phyloP scores from a whole-genome alignment of 2,797 vertebrate genomes.

The Pachyuromys duprasi region DNA sequence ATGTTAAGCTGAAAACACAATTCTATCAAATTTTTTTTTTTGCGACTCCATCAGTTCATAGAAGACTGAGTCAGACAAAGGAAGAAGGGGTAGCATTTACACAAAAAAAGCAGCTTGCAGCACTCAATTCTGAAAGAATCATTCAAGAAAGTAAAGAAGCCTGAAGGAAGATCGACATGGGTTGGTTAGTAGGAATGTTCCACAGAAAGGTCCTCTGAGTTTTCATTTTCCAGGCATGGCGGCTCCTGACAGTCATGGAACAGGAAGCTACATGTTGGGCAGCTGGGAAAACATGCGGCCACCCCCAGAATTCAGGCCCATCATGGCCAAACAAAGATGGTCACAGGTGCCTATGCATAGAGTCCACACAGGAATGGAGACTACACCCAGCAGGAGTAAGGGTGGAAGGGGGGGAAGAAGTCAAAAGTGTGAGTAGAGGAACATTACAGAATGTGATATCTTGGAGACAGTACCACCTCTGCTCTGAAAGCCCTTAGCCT shows the following conservation, averaged over 20 bases:
- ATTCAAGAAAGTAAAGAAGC: not conserved
- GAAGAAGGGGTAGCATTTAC: not conserved
- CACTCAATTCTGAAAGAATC: not conserved
- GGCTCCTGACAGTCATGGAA: not conserved
- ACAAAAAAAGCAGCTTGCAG: too few relatives aligned
- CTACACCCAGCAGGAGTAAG: not conserved
- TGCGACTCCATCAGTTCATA: not conserved
- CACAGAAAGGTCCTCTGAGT: not conserved
- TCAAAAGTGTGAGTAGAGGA: not conserved
- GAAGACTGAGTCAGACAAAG: not conserved
- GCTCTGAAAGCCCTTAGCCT: not conserved
- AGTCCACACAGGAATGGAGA: not conserved
- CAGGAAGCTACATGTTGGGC: not conserved
- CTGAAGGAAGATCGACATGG: not conserved
- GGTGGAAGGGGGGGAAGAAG: not conserved
- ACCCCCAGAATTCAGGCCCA: not conserved
- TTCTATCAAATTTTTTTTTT: not conserved
- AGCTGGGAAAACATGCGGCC: accelerated
- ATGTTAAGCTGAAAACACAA: not conserved
- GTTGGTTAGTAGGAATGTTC: not conserved
- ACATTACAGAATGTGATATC: not conserved
- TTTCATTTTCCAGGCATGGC: accelerated
- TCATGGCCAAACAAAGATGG: accelerated
- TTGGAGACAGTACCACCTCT: not conserved
- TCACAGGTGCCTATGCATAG: not conserved